phyloP scores from a whole-genome alignment of 2,888 invertebrate genomes.

The Yponomeuta malinellus region DNA sequence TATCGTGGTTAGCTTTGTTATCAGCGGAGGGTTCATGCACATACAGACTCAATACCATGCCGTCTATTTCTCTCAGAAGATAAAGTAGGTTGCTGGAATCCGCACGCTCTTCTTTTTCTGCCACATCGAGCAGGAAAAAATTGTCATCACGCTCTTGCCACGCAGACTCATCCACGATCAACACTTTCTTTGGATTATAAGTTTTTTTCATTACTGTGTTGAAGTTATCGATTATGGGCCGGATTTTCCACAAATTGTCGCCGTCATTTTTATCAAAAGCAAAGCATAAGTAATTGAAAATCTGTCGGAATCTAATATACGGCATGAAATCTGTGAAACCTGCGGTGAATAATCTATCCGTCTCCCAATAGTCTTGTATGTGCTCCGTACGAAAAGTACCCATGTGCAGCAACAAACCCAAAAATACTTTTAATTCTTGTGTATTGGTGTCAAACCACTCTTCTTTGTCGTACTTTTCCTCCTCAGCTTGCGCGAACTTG shows the following conservation, averaged over 20 bases:
- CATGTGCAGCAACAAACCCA: neutral
- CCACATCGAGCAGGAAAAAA: neutral
- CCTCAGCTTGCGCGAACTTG: neutral
- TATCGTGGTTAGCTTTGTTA: neutral
- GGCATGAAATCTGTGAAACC: neutral
- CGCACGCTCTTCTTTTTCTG: neutral
- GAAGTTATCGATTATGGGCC: neutral
- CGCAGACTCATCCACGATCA: neutral
- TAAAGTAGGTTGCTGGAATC: neutral
- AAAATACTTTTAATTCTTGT: neutral
- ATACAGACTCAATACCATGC: neutral
- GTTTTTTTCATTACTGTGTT: neutral
- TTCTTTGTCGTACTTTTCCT: neutral
- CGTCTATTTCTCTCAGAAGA: neutral
- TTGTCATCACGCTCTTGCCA: neutral
- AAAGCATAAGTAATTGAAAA: neutral
- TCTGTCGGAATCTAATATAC: neutral
- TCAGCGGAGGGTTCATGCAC: neutral
- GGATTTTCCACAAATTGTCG: neutral
- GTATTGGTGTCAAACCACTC: neutral
- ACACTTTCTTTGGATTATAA: neutral
- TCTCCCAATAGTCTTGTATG: neutral
- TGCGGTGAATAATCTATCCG: neutral
- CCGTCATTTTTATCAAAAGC: neutral
- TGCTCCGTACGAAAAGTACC: neutral